Evolutionary conservation across 2,888 invertebrate species (phyloP), one percentile per base, ranked within the genome.

Genomic region (Drosophila fungiperda): DNA sequence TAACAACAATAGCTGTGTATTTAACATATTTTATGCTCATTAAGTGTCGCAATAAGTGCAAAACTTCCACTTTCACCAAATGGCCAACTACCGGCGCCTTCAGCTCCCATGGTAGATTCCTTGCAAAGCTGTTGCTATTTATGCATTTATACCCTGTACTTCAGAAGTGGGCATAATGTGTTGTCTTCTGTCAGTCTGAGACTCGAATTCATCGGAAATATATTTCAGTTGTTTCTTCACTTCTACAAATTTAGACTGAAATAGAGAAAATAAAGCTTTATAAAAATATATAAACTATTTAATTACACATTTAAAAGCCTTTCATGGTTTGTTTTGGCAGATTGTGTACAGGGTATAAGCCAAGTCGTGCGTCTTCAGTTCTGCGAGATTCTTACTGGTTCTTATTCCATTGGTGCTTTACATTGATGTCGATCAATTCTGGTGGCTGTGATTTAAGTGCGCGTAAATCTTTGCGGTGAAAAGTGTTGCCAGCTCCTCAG

Each of bases 401-500:
- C 15, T 61, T 63, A 60, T 42, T 68, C 58, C 40, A 67, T 48
- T 68, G 45, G 58, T 60, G 59, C 54, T 76, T 50, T 71, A 57
- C 83, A 85, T 85, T 87, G 83, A 82, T 75, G 83, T 70, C 80
- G 85, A 85, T 85, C 88, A 85, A 83, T 88, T 88, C 86, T 76
- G 81, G 50, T 86, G 88, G 78, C 86, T 78, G 76, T 85, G 85
- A 85, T 85, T 85, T 85, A 85, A 86, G 86, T 88, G 81, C 85
- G 88, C 86, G 86, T 85, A 88, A 88, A 88, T 85, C 86, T 83
- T 76, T 88, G 88, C 78, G 88, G 88, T 72, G 80, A 87, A 85
- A 85, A 87, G 79, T 81, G 82, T 69, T 76, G 69, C 68, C 61
- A 55, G 50, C 62, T 77, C 58, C 59, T 57, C 59, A 35, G 52